These are phyloP conservation scores for Eleginops maclovinus DNA, from an alignment of 2,113 vertebrate species.

Conservation along the genomic window DNA sequence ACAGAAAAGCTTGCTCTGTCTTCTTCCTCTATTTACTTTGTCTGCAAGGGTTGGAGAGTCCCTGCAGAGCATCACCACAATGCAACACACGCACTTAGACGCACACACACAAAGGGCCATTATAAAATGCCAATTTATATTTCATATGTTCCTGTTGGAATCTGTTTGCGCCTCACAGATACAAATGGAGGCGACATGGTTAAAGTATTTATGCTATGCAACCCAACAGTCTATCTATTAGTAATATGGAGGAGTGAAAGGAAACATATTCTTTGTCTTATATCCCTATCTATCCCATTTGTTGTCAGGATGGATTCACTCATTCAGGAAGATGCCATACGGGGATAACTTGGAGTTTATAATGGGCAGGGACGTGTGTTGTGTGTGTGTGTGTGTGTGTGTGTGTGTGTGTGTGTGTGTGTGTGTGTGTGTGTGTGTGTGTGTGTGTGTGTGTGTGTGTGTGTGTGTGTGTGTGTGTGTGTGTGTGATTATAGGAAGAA, in stretches of 20 bases:
- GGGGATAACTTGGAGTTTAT: conserved; percentile 63
- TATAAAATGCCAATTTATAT: conserved; percentile 94
- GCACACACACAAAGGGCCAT: conserved; percentile 88
- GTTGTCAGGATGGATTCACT: conserved; percentile 86
- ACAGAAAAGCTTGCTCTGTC: conserved; percentile 46
- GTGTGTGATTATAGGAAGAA: conserved; percentile 8
- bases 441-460: background rate
- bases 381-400: conserved; percentile 17
- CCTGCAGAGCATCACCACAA: conserved; percentile 54
- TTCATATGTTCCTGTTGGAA: conserved; percentile 90
- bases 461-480: no score
- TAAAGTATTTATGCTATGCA: conserved; percentile 95
- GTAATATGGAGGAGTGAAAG: conserved; percentile 86
- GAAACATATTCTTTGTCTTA: conserved; percentile 85
- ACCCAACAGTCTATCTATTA: conserved; percentile 91
- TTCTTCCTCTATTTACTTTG: conserved; percentile 88
- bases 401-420: conserved; percentile 1
- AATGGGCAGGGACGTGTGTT: conserved; percentile 14
- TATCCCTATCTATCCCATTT: conserved; percentile 87
- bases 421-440: conserved; percentile 21
- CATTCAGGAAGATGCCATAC: conserved; percentile 70
- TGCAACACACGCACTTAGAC: conserved; percentile 68
- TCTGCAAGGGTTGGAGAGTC: conserved; percentile 70
- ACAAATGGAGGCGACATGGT: conserved; percentile 90
- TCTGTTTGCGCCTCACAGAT: conserved; percentile 85